Percentiles rank a stretch among this genome's conserved stretches.
phyloP scores from a whole-genome alignment of 2,888 invertebrate genomes.

The Daptonema setosum region DNA sequence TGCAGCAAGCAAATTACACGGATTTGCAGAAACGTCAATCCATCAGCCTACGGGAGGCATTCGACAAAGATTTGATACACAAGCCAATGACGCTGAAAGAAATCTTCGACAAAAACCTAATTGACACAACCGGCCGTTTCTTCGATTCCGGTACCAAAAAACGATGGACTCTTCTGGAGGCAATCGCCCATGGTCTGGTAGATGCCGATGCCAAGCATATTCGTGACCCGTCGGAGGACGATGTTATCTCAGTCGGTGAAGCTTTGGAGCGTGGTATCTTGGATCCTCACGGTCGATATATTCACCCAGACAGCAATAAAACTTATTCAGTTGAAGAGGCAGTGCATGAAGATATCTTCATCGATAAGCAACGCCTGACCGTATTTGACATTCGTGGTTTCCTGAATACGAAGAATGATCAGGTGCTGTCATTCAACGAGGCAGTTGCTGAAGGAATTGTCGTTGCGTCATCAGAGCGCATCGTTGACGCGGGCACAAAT shows the following conservation, averaged over 20 bases:
- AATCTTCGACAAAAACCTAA: conserved; percentile 49
- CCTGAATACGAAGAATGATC: conserved; percentile 54
- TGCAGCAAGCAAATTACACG: conserved; percentile 45
- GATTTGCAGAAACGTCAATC: conserved; percentile 53
- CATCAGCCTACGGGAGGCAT: conserved; percentile 58
- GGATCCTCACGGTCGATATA: conserved; percentile 47
- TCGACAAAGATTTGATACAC: conserved; percentile 51
- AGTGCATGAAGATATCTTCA: conserved; percentile 63
- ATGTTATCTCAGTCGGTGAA: conserved; percentile 58
- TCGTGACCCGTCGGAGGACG: conserved; percentile 53
- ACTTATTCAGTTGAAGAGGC: conserved; percentile 59
- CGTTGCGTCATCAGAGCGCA: conserved; percentile 38
- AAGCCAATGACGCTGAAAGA: conserved; percentile 83
- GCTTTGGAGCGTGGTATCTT: conserved; percentile 61
- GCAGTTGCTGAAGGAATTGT: conserved; percentile 55
- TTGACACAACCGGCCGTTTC: conserved; percentile 54
- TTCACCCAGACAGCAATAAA: conserved; percentile 12
- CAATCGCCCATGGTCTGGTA: conserved; percentile 61
- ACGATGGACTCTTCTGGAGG: conserved; percentile 52
- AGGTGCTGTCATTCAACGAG: conserved; percentile 59
- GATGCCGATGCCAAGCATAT: conserved; percentile 66
- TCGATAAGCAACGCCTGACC: conserved; percentile 60
- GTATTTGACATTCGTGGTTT: conserved; percentile 80
- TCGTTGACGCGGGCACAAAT: conserved; percentile 18
- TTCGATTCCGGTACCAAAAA: conserved; percentile 55